Base-by-base conservation (phyloP, 2,888 invertebrate genomes). In the Nephrotoma guestfalica region DNA sequence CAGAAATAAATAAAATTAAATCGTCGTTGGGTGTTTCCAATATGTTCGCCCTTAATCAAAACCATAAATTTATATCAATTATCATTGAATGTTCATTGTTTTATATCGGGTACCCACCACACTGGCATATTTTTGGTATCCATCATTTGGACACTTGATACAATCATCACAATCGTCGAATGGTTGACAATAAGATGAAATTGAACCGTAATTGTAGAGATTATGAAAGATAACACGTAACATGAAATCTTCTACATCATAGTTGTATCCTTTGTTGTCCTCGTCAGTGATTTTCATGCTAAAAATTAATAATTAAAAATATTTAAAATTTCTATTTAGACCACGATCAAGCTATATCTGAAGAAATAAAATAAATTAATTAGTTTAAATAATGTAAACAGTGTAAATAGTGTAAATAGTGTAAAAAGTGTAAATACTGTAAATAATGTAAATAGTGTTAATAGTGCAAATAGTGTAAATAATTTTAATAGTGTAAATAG, bases 181-280 rank as follows among this genome's bases (percentile, higher is more conserved):
- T 4, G 87, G 87, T 4, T 87, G 43, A 83, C 91, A 91, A 87
- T 87, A 89, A 2, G 87, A 86, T 30, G 87, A 88, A 0, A 90
- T 88, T 6, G 89, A 89, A 40, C 89, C 90, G 86, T 88, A 89
- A 7, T 88, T 89, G 83, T 91, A 91, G 7, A 89, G 88, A 87
- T 91, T 89, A 0, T 90, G 90, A 87, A 90, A 91, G 13, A 91
- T 85, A 3, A 91, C 88, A 5, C 90, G 89, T 0, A 89, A 87
- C 2, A 91, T 71, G 87, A 89, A 90, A 15, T 89, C 90, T 86
- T 91, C 91, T 18, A 91, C 89, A 86, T 91, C 90, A 85, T 88
- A 90, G 84, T 89, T 90, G 45, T 90, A 89, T 0, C 89, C 86
- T 30, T 30, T 30, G 3, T 83, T 43, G 5, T 86, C 86, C 45